These are phyloP conservation scores for Aselliscus stoliczkanus DNA, from an alignment of 2,797 vertebrate genomes.

Conservation along the genomic window DNA sequence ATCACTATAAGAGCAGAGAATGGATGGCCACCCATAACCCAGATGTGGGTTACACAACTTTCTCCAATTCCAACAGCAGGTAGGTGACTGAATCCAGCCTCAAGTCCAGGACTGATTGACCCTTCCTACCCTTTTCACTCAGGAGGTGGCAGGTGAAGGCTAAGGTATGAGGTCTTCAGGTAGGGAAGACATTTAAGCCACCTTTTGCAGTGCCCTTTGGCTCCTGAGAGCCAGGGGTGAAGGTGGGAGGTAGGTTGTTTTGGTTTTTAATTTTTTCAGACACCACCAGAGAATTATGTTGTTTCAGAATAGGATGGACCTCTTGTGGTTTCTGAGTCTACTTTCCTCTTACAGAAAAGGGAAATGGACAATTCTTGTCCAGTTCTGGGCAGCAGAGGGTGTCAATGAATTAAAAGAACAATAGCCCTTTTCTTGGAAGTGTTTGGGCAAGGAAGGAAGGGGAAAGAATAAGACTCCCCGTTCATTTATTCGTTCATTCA, in stretches of 20 bases:
- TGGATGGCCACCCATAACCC: background rate
- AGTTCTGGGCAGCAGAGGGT: background rate
- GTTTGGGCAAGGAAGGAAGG: background rate
- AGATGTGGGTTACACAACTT: background rate
- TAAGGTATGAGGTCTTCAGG: background rate
- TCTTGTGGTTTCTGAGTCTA: background rate
- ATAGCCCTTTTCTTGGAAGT: background rate
- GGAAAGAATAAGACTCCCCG: background rate
- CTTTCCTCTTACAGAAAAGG: background rate
- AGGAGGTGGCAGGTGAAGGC: background rate
- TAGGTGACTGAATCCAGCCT: background rate
- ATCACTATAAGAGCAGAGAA: background rate
- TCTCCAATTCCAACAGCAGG: background rate
- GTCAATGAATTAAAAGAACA: background rate
- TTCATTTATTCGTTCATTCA: background rate
- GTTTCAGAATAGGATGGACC: background rate
- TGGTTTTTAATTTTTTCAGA: background rate
- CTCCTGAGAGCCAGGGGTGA: background rate
- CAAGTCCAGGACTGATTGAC: too few relatives aligned
- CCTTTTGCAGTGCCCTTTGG: background rate
- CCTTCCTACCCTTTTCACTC: background rate
- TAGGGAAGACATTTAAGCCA: background rate
- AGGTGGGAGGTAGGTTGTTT: background rate
- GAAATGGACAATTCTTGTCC: background rate
- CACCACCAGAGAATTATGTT: background rate